Evolutionary conservation across 2,113 vertebrate genomes (phyloP), one percentile per base, ranked within the genome.

Genomic region (Microtus montanus): DNA sequence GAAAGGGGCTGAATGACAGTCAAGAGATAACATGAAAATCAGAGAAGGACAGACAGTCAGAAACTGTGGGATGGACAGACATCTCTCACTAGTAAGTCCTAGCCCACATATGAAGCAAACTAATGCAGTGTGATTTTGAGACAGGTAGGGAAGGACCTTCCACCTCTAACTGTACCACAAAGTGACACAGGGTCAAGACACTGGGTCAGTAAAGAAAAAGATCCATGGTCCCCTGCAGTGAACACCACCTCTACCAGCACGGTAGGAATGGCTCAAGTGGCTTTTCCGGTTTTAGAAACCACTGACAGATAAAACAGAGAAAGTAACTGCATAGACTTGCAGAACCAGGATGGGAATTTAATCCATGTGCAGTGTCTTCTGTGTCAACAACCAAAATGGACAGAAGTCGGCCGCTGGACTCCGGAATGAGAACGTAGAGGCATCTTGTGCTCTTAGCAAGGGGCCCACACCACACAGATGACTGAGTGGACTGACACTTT

Each of bases 391-490:
- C 47, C 54, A 44, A 80, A 63, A 30, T 77, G 49, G 41, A 41
- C 28, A 79, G 35, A 83, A 58, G 33, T 26, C 58, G 52, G 33
- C 30, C 41, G 1, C 4, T 49, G 24, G 24, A 64, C 44, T 14
- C 54, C 14, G 38, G n/a, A 44, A 24, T 30, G 41, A 41, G 52
- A 7, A 1, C 26, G 5, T 26, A 58, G 77, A 22, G 58, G 28
- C 1, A 1, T 61, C 3, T 44, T 2, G 1, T 35, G 28, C 12
- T 44, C 0, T 1, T 44, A 3, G 3, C 14, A 10, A 14, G 35
- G 73, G 38, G 49, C 79, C 38, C 7, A 6, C 13, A 22, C 26
- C 5, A 0, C 24, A 28, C 2, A 47, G 75, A 33, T 47, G 47
- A 1, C 1, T 58, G 64, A 58, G 33, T 28, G 44, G 61, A 13